phyloP scores from a whole-genome alignment of 2,797 vertebrate species.

The Coracias cyanogaster region DNA sequence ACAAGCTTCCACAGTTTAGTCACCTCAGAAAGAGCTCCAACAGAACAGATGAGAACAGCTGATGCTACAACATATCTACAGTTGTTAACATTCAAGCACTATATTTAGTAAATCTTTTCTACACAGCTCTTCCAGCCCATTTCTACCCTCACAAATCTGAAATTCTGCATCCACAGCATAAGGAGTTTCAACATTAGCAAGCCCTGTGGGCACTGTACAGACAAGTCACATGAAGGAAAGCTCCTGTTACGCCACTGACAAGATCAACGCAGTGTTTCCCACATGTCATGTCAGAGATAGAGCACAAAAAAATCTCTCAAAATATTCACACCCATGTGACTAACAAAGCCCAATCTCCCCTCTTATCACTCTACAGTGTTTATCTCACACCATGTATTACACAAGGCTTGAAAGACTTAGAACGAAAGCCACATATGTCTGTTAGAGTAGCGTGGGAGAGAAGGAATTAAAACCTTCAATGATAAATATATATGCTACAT shows the following conservation, averaged over 20 bases:
- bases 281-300: neutral
- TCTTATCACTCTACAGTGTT: neutral
- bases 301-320: conserved; percentile 3
- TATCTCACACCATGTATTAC: neutral
- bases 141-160: neutral
- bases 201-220: neutral
- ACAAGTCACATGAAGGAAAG: conserved; percentile 25
- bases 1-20: neutral
- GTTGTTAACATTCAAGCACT: neutral
- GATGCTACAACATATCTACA: neutral
- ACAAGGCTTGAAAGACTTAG: neutral
- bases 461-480: neutral
- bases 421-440: neutral
- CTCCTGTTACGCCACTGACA: conserved; percentile 44
- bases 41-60: neutral
- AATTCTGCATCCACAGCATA: neutral
- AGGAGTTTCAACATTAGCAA: neutral
- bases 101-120: neutral
- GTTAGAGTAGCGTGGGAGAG: neutral
- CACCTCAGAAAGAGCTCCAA: neutral
- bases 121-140: neutral
- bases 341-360: neutral
- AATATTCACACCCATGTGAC: neutral
- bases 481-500: neutral
- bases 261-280: conserved; percentile 28